Evolutionary conservation across 1,140 invertebrate genomes (phyloP), one percentile per base, ranked within the genome.

Genomic region (Samia ricini): DNA sequence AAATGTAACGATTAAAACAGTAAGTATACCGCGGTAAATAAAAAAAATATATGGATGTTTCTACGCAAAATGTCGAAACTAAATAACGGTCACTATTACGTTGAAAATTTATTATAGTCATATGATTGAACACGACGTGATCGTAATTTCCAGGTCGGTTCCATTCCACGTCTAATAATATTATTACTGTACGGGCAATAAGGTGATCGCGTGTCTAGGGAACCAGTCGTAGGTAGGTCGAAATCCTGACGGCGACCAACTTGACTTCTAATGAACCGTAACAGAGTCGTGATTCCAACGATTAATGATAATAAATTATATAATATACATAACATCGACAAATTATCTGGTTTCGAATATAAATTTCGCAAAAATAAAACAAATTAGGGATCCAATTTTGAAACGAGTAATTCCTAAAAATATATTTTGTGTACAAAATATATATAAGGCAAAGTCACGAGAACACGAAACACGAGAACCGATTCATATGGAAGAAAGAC

Each of bases 181-280:
- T 72, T 69, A 75, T 75, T 75, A 72, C 70, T 72, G 70, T 72
- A 64, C 66, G 57, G 58, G 64, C 72, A 72, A 72, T 75, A 69
- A 71, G 64, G 66, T 58, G 67, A 66, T 75, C 63, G 72, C 72
- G 72, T 75, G 72, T 62, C 69, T 22, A 19, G 26, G 58, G 56
- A 62, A 49, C 64, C 60, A 68, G 57, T 64, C 56, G 29, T 26
- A 26, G 26, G 26, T 12, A 1, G 10, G 7, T 33, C 5, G 8
- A 42, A 33, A 33, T 57, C 12, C 26, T 33, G 10, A 3, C 19
- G 56, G n/a, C 18, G 22, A 36, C 20, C 23, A 22, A 52, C 20
- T 48, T 33, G 48, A 54, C 68, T 55, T 68, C 33, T 77, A 74
- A 69, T 22, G 0, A 36, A 42, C 42, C 15, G 49, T 12, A 54